phyloP scores from a whole-genome alignment of 2,113 vertebrate genomes.

The Dromaius novaehollandiae region DNA sequence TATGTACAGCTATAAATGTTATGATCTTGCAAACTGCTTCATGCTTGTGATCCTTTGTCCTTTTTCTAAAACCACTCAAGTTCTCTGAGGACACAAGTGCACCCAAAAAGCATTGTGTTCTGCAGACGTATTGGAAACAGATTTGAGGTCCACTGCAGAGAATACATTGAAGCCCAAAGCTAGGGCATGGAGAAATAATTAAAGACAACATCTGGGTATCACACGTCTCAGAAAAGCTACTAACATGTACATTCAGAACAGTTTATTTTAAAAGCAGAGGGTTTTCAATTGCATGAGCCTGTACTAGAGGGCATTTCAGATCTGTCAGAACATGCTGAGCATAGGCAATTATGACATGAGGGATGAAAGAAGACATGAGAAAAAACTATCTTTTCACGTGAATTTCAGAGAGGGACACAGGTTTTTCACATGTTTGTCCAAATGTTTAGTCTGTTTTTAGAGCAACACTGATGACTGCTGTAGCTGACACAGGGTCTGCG shows the following conservation, averaged over 20 bases:
- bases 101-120: not conserved
- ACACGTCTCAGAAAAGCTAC: slow-evolving; percentile 4
- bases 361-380: not conserved
- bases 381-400: not conserved
- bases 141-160: not conserved
- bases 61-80: not conserved
- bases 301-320: not conserved
- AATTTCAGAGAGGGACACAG: not conserved
- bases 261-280: not conserved
- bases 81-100: not conserved
- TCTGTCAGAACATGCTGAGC: not conserved
- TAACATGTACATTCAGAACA: not conserved
- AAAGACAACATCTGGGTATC: not conserved
- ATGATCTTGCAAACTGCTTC: not conserved
- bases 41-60: not conserved
- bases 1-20: not conserved
- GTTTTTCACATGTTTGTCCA: not conserved
- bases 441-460: not conserved
- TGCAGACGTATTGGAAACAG: not conserved
- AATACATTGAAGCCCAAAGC: not conserved
- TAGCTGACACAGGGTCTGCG: not conserved
- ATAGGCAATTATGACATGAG: not conserved
- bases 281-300: not conserved
- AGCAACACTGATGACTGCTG: not conserved
- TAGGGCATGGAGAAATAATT: not conserved